phyloP scores from a whole-genome alignment of 2,888 invertebrate species.

The Chaetoderma sp. region DNA sequence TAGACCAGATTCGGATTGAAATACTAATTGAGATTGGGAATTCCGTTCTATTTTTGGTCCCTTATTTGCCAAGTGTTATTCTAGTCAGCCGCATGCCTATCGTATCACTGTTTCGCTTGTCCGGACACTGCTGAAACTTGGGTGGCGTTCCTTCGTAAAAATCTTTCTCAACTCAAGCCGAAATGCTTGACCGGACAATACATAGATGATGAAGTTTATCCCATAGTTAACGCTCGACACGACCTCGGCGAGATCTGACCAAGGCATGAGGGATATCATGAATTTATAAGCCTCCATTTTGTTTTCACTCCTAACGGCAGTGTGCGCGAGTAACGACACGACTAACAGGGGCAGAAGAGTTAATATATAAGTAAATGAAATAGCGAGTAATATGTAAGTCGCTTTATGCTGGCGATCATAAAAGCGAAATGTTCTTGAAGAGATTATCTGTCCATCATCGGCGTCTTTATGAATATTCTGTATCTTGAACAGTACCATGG shows the following conservation, averaged over 20 bases:
- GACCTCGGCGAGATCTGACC: conserved; percentile 37
- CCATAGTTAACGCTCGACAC: conserved; percentile 50
- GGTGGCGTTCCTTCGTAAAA: conserved; percentile 18
- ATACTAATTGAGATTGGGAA: too few species aligned
- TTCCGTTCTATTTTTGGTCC: too few species aligned
- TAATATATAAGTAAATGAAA: conserved; percentile 47
- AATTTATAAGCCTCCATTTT: conserved; percentile 12
- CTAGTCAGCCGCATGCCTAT: background rate
- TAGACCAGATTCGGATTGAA: too few species aligned
- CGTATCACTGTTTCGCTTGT: conserved; percentile 10
- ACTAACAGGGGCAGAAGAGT: conserved; percentile 44
- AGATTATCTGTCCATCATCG: conserved; percentile 29
- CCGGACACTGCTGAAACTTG: conserved; percentile 14
- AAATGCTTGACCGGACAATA: conserved; percentile 49
- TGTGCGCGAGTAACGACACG: conserved; percentile 37
- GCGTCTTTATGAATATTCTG: conserved; percentile 24
- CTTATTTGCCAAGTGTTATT: too few species aligned
- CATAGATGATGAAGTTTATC: conserved; percentile 55
- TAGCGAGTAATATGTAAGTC: conserved; percentile 47
- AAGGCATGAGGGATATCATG: conserved; percentile 30
- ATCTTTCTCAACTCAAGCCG: conserved; percentile 41
- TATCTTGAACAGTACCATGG: conserved; percentile 40
- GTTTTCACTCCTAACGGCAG: conserved; percentile 24
- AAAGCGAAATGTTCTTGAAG: conserved; percentile 29
- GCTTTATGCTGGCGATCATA: conserved; percentile 45